Conservation (phyloP, 1,140 invertebrate species). For the Drosophila nannoptera region DNA sequence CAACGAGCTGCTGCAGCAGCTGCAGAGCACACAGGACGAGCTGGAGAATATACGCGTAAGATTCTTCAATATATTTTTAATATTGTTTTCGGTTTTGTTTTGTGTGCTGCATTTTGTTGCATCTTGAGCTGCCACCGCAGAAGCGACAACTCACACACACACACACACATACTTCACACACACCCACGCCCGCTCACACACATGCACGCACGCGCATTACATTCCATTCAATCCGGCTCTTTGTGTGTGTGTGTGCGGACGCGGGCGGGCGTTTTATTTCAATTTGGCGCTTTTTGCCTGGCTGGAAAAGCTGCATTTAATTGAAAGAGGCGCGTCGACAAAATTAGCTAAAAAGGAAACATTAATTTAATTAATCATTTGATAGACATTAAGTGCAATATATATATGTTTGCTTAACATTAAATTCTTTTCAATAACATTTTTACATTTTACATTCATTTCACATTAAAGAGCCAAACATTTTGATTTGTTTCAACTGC, state of each 20-base stretch:
- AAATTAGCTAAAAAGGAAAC: conserved; percentile 1
- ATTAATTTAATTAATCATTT: conserved; percentile 31
- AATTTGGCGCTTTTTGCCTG: conserved; percentile 68
- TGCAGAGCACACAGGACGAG: conserved; percentile 89
- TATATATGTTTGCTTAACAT: conserved; percentile 12
- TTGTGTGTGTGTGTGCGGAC: too few species aligned
- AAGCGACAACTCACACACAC: conserved; percentile 17
- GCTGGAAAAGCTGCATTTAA: conserved; percentile 68
- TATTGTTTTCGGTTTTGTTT: conserved; percentile 78
- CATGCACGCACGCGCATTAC: conserved; percentile 19
- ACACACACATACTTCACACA: conserved; percentile 30
- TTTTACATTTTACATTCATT: conserved; percentile 30
- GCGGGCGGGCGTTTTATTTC: conserved; percentile 47
- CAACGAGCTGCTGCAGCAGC: conserved; percentile 87
- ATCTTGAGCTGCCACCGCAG: conserved; percentile 53
- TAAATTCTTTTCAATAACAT: conserved; percentile 50
- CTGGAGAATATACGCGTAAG: conserved; percentile 91
- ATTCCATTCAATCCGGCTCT: too few species aligned
- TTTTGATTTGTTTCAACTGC: conserved; percentile 52
- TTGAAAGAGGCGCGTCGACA: conserved; percentile 58
- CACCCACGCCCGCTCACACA: conserved; percentile 35
- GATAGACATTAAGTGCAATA: conserved; percentile 50
- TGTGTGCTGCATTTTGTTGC: conserved; percentile 79
- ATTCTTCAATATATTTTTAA: conserved; percentile 79
- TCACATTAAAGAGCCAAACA: conserved; percentile 60